Percentiles rank a stretch among this genome's conserved stretches.
Conservation (phyloP, 1,140 invertebrate species). For the Ceratoteleas bidentatus region DNA sequence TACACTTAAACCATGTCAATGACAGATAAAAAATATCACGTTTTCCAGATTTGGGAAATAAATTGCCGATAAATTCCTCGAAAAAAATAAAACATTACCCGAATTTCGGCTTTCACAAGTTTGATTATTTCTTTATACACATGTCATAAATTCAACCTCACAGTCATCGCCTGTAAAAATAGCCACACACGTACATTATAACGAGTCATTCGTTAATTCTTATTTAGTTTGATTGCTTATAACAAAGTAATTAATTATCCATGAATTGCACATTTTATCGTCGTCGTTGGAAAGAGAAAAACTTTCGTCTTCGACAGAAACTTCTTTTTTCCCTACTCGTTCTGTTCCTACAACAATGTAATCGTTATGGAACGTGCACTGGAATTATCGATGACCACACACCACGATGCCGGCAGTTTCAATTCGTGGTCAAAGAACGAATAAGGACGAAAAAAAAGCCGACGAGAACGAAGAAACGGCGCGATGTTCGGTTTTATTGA, state of each 20-base stretch:
- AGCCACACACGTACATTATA: constrained; percentile 29
- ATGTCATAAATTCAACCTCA: no score
- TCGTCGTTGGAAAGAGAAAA: constrained; percentile 26
- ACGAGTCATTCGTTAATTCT: constrained; percentile 54
- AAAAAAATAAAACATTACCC: no score
- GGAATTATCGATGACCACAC: constrained; percentile 61
- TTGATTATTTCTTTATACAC: no score
- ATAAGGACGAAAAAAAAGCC: constrained; percentile 24
- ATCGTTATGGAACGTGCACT: constrained; percentile 55
- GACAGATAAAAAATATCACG: no score
- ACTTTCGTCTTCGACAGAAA: constrained; percentile 28
- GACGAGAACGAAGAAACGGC: constrained; percentile 25
- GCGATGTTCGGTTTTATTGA: constrained; percentile 23
- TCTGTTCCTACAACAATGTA: constrained; percentile 46
- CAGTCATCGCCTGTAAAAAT: constrained; percentile 18
- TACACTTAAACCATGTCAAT: no score
- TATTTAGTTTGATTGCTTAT: constrained; percentile 46
- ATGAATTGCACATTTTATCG: constrained; percentile 59
- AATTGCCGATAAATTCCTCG: no score
- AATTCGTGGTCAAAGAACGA: constrained; percentile 47
- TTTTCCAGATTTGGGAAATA: no score
- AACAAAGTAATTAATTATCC: constrained; percentile 59
- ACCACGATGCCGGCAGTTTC: constrained; percentile 48
- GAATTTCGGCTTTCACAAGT: no score
- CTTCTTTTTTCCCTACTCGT: constrained; percentile 9